Evolutionary conservation across 2,113 vertebrate species (phyloP).

Genomic region (Steatornis caripensis): DNA sequence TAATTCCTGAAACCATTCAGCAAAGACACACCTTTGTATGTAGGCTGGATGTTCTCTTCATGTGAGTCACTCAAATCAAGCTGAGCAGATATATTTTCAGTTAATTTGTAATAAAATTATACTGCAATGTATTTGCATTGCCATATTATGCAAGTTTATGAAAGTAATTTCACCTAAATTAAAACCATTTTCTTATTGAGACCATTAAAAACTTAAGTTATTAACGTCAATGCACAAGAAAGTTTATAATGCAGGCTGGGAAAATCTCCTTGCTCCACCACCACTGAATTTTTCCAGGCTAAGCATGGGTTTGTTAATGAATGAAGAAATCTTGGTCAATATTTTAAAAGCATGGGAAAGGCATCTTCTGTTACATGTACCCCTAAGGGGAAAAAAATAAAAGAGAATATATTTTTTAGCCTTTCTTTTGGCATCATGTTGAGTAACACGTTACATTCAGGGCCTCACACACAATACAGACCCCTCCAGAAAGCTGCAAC

Average conservation of each 20-base stretch:
- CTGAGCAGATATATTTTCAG: slow-evolving; percentile 12
- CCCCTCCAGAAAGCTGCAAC: background rate
- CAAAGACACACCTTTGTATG: background rate
- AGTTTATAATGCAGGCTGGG: background rate
- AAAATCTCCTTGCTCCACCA: background rate
- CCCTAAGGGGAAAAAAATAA: background rate
- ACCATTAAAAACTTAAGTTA: background rate
- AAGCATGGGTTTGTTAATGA: background rate
- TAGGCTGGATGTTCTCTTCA: background rate
- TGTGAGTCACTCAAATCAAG: background rate
- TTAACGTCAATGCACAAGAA: background rate
- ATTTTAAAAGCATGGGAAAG: background rate
- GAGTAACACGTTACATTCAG: background rate
- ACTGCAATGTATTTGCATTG: slow-evolving; percentile 33
- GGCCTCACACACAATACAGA: background rate
- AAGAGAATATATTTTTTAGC: background rate
- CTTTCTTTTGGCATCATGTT: background rate
- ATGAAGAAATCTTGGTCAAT: background rate
- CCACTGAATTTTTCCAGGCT: background rate
- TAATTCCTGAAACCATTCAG: background rate
- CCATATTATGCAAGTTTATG: slow-evolving; percentile 15
- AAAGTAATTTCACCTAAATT: background rate
- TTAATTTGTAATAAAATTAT: slow-evolving; percentile 47
- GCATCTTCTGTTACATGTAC: background rate
- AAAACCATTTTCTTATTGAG: background rate